A percentile compares a stretch with the other conserved stretches of the same genome.
These are phyloP conservation scores for Syngnathoides biaculeatus DNA, from an alignment of 2,113 vertebrate species.

Conservation along the genomic window DNA sequence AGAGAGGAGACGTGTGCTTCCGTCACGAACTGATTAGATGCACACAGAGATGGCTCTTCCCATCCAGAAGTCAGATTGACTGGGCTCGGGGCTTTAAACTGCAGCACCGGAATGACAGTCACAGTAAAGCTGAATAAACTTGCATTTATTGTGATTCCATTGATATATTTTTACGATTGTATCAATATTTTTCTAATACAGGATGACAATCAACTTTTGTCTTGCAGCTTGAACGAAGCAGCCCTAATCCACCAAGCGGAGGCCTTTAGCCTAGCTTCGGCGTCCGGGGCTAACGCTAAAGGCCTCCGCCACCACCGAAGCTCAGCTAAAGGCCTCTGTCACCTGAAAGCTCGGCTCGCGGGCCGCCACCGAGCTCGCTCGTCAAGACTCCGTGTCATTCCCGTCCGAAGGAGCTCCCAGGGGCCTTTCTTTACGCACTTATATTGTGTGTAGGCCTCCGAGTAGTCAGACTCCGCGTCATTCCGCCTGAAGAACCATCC, in stretches of 20 bases:
- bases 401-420: too few species aligned
- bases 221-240: neutral
- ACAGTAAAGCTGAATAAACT: neutral
- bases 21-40: neutral
- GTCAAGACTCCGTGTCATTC: too few species aligned
- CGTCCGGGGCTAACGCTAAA: too few species aligned
- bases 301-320: too few species aligned
- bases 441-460: too few species aligned
- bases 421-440: too few species aligned
- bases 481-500: too few species aligned
- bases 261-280: too few species aligned
- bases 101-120: neutral
- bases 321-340: too few species aligned
- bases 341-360: too few species aligned
- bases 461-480: too few species aligned
- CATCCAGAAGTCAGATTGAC: neutral
- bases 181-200: neutral
- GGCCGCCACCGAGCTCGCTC: too few species aligned
- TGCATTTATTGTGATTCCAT: neutral
- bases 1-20: neutral
- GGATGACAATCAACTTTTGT: neutral
- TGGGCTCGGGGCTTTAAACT: neutral
- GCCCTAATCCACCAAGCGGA: neutral
- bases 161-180: neutral
- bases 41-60: neutral